Conservation (phyloP, 2,113 vertebrate species). For the Menidia beryllina region DNA sequence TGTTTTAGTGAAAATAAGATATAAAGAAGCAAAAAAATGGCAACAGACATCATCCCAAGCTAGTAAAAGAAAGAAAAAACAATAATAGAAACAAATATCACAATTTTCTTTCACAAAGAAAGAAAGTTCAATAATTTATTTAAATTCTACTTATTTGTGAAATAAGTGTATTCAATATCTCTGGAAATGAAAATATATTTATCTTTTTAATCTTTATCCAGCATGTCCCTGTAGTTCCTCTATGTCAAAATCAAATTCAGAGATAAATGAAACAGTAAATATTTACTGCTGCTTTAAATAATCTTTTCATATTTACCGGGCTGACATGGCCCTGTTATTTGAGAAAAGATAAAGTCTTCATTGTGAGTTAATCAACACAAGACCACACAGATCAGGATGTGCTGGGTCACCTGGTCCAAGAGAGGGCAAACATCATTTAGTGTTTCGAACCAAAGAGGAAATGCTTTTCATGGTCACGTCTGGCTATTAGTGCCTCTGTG, state of each 20-base stretch:
- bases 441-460: constrained; percentile 33
- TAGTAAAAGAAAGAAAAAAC: background rate
- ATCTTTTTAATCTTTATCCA: too few species aligned
- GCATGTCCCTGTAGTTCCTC: background rate
- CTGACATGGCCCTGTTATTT: background rate
- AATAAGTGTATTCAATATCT: too few species aligned
- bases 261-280: background rate
- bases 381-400: constrained; percentile 16
- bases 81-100: too few species aligned
- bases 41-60: background rate
- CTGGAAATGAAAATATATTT: too few species aligned
- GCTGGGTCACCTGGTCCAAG: constrained; percentile 9
- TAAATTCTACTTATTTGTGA: too few species aligned
- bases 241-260: background rate
- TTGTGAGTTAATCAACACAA: constrained; percentile 28
- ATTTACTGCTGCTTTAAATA: background rate
- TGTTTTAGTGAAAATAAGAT: too few species aligned
- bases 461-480: constrained; percentile 66
- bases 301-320: constrained; percentile 9
- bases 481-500: constrained; percentile 49
- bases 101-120: background rate
- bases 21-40: background rate
- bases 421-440: constrained; percentile 40
- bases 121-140: too few species aligned
- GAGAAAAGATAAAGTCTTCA: constrained; percentile 27